These are phyloP conservation scores for Martes martes DNA, from an alignment of 2,113 vertebrate species.

Conservation along the genomic window DNA sequence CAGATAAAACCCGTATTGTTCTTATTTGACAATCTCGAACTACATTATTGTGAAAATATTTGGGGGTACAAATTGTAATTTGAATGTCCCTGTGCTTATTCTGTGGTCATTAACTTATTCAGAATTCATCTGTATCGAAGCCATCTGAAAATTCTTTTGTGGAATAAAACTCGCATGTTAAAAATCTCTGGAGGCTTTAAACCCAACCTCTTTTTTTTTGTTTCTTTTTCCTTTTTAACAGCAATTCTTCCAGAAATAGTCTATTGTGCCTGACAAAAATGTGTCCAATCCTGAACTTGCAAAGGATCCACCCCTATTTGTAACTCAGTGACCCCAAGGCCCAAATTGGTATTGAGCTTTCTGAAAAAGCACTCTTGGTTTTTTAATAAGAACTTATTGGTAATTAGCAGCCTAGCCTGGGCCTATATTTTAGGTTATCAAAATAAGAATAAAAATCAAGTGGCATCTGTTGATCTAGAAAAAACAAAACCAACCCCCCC, in stretches of 20 bases:
- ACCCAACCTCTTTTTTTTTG: neutral
- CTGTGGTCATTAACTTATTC: neutral
- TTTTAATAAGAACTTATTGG: conserved; percentile 51
- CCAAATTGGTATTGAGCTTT: conserved; percentile 53
- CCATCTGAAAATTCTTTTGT: conserved; percentile 17
- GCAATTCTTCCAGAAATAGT: conserved; percentile 28
- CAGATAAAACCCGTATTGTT: conserved; percentile 35
- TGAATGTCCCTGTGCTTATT: neutral
- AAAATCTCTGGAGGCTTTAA: conserved; percentile 24
- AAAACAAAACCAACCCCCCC: neutral
- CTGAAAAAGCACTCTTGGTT: conserved; percentile 41
- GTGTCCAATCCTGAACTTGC: neutral
- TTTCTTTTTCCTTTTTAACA: neutral
- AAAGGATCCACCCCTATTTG: conserved; percentile 7
- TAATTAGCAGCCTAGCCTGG: conserved; percentile 47
- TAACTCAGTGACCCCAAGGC: conserved; percentile 9
- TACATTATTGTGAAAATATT: conserved; percentile 51
- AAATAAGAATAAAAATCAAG: conserved; percentile 67
- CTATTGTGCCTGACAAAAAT: conserved; percentile 24
- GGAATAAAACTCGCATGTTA: neutral
- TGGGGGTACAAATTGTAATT: conserved; percentile 22
- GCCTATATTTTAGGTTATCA: conserved; percentile 56
- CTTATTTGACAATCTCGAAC: conserved; percentile 45
- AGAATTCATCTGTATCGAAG: neutral
- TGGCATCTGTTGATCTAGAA: conserved; percentile 62